phyloP scores from a whole-genome alignment of 1,140 invertebrate species.

The Matsumurasca onukii region DNA sequence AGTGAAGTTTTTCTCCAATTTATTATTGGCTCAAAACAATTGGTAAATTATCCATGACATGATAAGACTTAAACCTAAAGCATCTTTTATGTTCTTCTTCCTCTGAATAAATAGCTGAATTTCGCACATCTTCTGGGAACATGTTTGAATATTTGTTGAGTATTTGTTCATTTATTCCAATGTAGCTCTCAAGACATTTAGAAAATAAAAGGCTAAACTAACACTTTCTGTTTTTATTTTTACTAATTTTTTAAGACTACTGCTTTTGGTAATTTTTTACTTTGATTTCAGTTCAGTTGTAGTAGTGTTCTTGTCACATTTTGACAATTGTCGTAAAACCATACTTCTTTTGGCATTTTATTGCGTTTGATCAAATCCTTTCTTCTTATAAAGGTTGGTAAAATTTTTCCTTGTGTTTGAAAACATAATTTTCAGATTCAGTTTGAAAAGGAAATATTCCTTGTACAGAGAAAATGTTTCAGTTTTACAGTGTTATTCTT shows the following conservation, averaged over 20 bases:
- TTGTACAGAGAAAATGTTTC: not conserved
- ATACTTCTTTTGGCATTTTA: not conserved
- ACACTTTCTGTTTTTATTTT: not conserved
- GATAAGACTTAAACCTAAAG: too few relatives aligned
- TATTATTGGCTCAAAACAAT: too few relatives aligned
- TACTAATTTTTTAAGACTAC: not conserved
- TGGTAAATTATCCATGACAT: too few relatives aligned
- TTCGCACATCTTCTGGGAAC: too few relatives aligned
- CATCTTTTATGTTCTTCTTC: too few relatives aligned
- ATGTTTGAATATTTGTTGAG: too few relatives aligned
- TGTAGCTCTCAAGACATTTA: not conserved
- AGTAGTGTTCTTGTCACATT: not conserved
- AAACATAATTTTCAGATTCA: not conserved
- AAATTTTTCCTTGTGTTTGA: not conserved
- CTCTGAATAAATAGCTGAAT: too few relatives aligned
- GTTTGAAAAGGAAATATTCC: not conserved
- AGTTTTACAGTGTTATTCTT: not conserved
- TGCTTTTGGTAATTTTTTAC: not conserved
- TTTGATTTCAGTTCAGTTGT: not conserved
- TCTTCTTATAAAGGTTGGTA: not conserved
- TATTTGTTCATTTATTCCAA: not conserved
- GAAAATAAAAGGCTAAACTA: not conserved
- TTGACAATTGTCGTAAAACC: not conserved
- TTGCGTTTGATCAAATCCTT: constrained; percentile 10
- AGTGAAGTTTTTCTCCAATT: too few relatives aligned